Evolutionary conservation across 2,797 vertebrate species (phyloP).

Genomic region (Schizothorax lantsangensis): DNA sequence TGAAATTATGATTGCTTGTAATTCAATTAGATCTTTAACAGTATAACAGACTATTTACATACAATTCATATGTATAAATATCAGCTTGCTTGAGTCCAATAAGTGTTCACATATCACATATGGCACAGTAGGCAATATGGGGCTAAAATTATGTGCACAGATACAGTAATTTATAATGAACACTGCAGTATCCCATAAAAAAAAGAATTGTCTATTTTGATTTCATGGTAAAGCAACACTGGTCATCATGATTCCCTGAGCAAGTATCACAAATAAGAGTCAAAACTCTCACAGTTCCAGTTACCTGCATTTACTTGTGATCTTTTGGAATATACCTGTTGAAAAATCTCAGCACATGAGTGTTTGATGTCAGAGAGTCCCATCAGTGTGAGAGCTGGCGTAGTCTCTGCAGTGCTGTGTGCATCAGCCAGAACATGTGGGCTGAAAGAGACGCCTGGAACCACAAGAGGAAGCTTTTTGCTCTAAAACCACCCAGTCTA

Average conservation of each 20-base stretch:
- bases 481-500: conserved; percentile 31
- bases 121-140: background rate
- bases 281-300: background rate
- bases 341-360: background rate
- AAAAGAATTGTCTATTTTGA: background rate
- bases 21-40: background rate
- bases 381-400: conserved; percentile 4
- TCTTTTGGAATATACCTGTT: background rate
- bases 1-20: background rate
- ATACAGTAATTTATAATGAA: background rate
- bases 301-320: background rate
- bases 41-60: background rate
- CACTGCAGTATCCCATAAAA: background rate
- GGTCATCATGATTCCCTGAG: background rate
- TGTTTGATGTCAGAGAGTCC: background rate
- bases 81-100: background rate
- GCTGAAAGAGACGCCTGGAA: conserved; percentile 25
- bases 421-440: conserved; percentile 37
- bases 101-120: background rate
- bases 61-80: no score
- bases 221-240: background rate
- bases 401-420: conserved; percentile 16
- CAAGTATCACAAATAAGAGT: background rate
- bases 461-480: conserved; percentile 42
- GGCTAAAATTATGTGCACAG: background rate